These are phyloP conservation scores for Lasioglossum leucozonium DNA, from an alignment of 2,888 invertebrate genomes.

Conservation along the genomic window DNA sequence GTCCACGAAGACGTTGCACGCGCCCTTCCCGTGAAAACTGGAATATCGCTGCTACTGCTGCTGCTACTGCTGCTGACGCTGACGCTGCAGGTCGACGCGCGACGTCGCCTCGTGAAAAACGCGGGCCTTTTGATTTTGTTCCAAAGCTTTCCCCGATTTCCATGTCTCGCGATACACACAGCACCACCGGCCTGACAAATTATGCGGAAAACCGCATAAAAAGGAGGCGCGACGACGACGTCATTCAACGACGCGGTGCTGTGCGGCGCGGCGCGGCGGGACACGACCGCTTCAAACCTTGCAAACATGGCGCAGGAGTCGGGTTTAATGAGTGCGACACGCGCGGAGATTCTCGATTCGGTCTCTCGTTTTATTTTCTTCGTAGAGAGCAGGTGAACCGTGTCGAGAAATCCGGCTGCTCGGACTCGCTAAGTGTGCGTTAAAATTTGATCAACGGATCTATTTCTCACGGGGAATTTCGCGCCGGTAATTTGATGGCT, in stretches of 20 bases:
- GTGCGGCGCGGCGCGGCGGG: neutral
- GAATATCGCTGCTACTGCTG: neutral
- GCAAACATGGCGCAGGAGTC: slow-evolving; percentile 57
- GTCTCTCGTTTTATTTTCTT: slow-evolving; percentile 34
- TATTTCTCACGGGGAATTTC: slow-evolving; percentile 28
- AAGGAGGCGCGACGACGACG: slow-evolving; percentile 64
- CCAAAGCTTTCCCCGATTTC: slow-evolving; percentile 24
- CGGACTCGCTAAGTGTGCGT: slow-evolving; percentile 30
- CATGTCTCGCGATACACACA: slow-evolving; percentile 5
- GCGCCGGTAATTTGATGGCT: slow-evolving; percentile 23
- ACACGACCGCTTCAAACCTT: slow-evolving; percentile 53
- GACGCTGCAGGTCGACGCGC: neutral
- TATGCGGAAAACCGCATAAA: slow-evolving; percentile 78
- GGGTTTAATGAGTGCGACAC: slow-evolving; percentile 68
- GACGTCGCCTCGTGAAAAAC: slow-evolving; percentile 28
- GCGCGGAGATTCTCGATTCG: slow-evolving; percentile 42
- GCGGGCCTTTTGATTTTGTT: slow-evolving; percentile 51
- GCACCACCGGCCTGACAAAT: slow-evolving; percentile 71
- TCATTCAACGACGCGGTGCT: slow-evolving; percentile 44
- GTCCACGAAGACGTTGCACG: neutral
- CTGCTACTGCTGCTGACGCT: too few species aligned
- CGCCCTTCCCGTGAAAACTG: neutral
- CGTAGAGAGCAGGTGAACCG: neutral
- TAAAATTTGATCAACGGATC: slow-evolving; percentile 51
- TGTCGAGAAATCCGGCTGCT: slow-evolving; percentile 36